Percentiles rank a stretch among this genome's conserved stretches.
phyloP scores from a whole-genome alignment of 2,113 vertebrate species.

The Dermatemys mawii region DNA sequence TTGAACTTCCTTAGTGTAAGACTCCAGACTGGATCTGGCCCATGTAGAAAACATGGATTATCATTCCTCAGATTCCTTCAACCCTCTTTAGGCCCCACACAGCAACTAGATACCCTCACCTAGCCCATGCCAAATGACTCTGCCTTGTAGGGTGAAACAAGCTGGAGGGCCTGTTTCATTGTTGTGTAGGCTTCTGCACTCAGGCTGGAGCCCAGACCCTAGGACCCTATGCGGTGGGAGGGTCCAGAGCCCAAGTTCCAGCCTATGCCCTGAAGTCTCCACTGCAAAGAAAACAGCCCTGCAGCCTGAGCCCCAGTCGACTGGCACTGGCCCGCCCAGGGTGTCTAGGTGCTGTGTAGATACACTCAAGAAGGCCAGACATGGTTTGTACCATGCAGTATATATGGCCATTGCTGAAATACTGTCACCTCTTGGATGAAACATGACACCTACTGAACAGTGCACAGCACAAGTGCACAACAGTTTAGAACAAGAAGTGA shows the following conservation, averaged over 20 bases:
- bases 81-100: no score
- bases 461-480: not conserved
- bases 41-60: not conserved
- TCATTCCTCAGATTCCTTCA: not conserved
- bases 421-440: not conserved
- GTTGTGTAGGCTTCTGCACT: no score
- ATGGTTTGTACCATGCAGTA: fast-evolving
- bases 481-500: slow-evolving; percentile 59
- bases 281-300: not conserved
- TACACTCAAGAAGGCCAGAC: fast-evolving
- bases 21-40: not conserved
- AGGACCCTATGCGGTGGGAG: not conserved
- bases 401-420: fast-evolving
- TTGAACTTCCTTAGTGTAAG: fast-evolving
- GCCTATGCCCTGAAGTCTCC: not conserved
- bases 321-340: not conserved
- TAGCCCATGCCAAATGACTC: not conserved
- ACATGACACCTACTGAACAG: fast-evolving
- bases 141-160: no score
- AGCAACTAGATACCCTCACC: not conserved
- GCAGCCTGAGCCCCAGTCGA: not conserved
- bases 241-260: not conserved
- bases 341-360: no score
- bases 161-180: no score
- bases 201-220: no score